Conservation (phyloP, 1,140 invertebrate genomes). For the Varroa destructor region DNA sequence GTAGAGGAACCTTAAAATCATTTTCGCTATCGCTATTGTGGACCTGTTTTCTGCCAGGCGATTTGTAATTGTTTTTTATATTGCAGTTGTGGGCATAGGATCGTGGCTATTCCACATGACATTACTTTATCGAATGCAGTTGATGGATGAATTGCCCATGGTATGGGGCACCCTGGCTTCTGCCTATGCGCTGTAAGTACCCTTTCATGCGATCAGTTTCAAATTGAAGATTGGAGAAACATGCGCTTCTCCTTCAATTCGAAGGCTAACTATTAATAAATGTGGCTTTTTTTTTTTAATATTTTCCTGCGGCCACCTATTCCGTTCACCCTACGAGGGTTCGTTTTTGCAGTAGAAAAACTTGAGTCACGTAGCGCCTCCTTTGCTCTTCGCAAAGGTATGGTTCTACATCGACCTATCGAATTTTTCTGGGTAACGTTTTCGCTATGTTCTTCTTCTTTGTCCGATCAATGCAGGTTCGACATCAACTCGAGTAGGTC, state of each 20-base stretch:
- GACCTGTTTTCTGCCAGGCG: background rate
- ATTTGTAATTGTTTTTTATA: slow-evolving; percentile 11
- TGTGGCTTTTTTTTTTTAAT: background rate
- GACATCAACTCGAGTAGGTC: slow-evolving; percentile 12
- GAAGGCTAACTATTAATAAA: background rate
- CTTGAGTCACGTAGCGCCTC: no score
- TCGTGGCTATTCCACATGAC: slow-evolving; percentile 46
- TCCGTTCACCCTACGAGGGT: background rate
- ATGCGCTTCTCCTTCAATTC: background rate
- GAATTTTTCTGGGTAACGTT: no score
- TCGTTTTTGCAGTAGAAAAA: no score
- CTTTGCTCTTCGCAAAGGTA: no score
- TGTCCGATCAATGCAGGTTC: background rate
- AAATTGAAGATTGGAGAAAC: background rate
- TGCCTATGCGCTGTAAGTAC: slow-evolving; percentile 39
- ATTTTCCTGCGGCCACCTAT: slow-evolving; percentile 28
- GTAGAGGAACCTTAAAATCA: no score
- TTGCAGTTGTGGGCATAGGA: slow-evolving; percentile 42
- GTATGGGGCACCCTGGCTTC: slow-evolving; percentile 39
- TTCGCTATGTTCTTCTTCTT: no score
- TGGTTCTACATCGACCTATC: no score
- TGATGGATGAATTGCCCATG: slow-evolving; percentile 44
- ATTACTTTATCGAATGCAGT: slow-evolving; percentile 43
- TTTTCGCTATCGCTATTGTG: no score
- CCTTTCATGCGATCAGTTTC: background rate